Conservation (phyloP, 2,113 vertebrate genomes). For the Myotis davidii region DNA sequence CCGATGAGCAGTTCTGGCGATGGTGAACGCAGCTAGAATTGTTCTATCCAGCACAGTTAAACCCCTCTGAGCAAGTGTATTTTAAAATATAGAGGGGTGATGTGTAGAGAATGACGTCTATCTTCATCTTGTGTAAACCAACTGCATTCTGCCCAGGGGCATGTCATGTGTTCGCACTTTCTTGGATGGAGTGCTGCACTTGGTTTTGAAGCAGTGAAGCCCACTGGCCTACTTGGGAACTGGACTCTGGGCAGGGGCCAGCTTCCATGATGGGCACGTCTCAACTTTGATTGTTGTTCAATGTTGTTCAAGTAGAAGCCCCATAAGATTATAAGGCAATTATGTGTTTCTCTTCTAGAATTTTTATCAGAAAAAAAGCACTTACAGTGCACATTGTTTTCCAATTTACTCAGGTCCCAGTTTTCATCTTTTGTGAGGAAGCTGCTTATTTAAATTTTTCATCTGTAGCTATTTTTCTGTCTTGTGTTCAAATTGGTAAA, state of each 20-base stretch:
- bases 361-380: not conserved
- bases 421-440: not conserved
- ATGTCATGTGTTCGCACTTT: not conserved
- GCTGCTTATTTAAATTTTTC: not conserved
- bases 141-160: fast-evolving
- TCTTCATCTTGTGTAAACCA: not conserved
- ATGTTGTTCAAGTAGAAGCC: not conserved
- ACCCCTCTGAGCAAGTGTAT: not conserved
- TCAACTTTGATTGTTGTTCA: not conserved
- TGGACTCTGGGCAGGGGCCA: not conserved
- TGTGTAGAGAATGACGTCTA: not conserved
- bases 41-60: not conserved
- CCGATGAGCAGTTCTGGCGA: not conserved
- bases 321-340: not conserved
- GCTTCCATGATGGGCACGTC: not conserved
- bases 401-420: not conserved
- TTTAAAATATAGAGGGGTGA: not conserved
- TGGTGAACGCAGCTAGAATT: not conserved
- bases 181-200: too few relatives aligned
- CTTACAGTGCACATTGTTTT: not conserved
- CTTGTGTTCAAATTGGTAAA: not conserved
- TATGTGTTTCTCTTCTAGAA: not conserved
- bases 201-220: not conserved
- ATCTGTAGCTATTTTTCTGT: not conserved
- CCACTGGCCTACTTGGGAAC: not conserved